phyloP scores from a whole-genome alignment of 2,888 invertebrate species.

The Parnassius apollo region DNA sequence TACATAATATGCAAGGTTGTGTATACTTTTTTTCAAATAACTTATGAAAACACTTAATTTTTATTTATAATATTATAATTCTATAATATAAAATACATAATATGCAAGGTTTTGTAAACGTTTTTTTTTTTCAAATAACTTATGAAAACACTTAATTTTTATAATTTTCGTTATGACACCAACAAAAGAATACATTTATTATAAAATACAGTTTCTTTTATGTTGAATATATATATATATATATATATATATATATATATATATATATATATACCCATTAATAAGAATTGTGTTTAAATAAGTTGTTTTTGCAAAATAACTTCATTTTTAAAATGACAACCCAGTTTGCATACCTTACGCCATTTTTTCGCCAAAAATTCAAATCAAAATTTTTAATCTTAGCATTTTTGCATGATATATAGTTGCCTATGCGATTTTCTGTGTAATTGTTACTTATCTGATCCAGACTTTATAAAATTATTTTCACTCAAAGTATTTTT shows the following conservation, averaged over 20 bases:
- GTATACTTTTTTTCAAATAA: neutral
- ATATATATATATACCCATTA: too few relatives aligned
- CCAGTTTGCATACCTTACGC: constrained; percentile 6
- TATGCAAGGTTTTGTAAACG: too few relatives aligned
- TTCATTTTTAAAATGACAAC: too few relatives aligned
- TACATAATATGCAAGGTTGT: too few relatives aligned
- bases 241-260: too few relatives aligned
- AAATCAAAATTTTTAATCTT: neutral
- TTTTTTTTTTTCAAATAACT: neutral
- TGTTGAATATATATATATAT: too few relatives aligned
- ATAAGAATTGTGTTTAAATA: neutral
- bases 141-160: neutral
- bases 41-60: neutral
- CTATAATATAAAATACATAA: too few relatives aligned
- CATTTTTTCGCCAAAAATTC: neutral
- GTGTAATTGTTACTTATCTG: too few relatives aligned
- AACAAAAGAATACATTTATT: too few relatives aligned
- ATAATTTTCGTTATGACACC: neutral
- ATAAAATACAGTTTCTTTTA: too few relatives aligned
- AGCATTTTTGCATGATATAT: neutral
- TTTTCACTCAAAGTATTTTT: neutral
- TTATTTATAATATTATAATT: neutral
- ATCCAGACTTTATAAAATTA: neutral
- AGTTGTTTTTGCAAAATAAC: neutral
- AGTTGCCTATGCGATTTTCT: too few relatives aligned